Percentiles rank a stretch among this genome's conserved stretches.
These are phyloP conservation scores for Cephalotes varians DNA, from an alignment of 2,888 invertebrate species.

Conservation along the genomic window DNA sequence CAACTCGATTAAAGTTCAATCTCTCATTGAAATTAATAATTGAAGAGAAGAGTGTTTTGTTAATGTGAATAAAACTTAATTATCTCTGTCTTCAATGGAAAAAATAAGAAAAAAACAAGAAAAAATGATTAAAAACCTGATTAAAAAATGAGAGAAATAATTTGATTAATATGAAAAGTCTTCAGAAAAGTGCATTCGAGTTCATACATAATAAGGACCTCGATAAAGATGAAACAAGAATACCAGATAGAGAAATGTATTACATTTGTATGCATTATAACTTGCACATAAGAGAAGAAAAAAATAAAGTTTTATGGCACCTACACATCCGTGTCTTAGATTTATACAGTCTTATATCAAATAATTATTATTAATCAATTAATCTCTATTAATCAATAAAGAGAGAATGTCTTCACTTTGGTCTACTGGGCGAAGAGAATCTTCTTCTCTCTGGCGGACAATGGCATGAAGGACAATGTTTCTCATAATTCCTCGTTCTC, in stretches of 20 bases:
- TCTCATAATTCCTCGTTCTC: constrained; percentile 56
- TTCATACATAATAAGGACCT: background rate
- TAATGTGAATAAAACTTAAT: background rate
- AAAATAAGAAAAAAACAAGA: background rate
- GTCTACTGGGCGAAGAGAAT: constrained; percentile 40
- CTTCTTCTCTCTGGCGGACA: constrained; percentile 58
- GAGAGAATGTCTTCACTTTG: constrained; percentile 46
- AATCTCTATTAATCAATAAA: background rate
- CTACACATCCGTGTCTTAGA: background rate
- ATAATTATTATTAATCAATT: background rate
- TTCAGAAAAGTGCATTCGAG: background rate
- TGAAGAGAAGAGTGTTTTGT: background rate
- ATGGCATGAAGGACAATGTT: constrained; percentile 72
- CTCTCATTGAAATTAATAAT: background rate
- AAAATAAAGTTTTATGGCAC: background rate
- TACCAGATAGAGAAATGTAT: background rate
- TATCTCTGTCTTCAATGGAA: background rate
- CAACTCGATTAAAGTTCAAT: background rate
- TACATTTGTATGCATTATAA: background rate
- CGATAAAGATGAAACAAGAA: background rate
- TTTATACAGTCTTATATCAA: background rate
- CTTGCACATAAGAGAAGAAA: background rate
- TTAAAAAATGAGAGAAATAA: background rate
- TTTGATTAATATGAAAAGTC: background rate
- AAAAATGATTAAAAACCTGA: background rate